A percentile compares a stretch with the other conserved stretches of the same genome.
These are phyloP conservation scores for Diabrotica virgifera DNA, from an alignment of 1,140 invertebrate species.

Conservation along the genomic window DNA sequence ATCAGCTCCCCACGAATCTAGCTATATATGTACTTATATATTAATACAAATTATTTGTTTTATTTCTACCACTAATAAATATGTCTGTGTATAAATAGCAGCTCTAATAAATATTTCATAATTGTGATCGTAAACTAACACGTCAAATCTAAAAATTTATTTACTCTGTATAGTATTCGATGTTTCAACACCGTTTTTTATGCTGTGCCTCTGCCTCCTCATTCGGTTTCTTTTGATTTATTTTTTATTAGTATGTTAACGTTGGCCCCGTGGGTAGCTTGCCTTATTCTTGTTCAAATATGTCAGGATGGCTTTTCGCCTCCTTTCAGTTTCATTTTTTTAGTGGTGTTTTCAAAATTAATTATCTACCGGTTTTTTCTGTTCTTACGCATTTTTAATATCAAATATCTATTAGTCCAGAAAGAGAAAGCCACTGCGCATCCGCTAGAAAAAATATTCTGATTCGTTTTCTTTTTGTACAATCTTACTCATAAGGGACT, in stretches of 20 bases:
- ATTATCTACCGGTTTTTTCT: too few species aligned
- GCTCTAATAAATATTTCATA: constrained; percentile 39
- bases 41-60: constrained; percentile 41
- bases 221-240: constrained; percentile 24
- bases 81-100: constrained; percentile 34
- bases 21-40: constrained; percentile 32
- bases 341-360: too few species aligned
- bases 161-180: constrained; percentile 23
- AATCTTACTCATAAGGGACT: too few species aligned
- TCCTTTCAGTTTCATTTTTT: too few species aligned
- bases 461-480: too few species aligned
- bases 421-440: too few species aligned
- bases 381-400: too few species aligned
- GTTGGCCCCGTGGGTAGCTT: not conserved
- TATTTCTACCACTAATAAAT: constrained; percentile 40
- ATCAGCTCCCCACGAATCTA: constrained; percentile 34
- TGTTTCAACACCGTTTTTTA: constrained; percentile 32
- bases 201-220: constrained; percentile 9
- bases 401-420: too few species aligned
- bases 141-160: constrained; percentile 36
- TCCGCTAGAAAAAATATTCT: too few species aligned
- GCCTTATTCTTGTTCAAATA: constrained; percentile 12
- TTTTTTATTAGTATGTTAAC: constrained; percentile 24
- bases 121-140: constrained; percentile 39
- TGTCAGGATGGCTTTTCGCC: constrained; percentile 5